These are phyloP conservation scores for Gambelia wislizenii DNA, from an alignment of 2,797 vertebrate genomes.

Conservation along the genomic window DNA sequence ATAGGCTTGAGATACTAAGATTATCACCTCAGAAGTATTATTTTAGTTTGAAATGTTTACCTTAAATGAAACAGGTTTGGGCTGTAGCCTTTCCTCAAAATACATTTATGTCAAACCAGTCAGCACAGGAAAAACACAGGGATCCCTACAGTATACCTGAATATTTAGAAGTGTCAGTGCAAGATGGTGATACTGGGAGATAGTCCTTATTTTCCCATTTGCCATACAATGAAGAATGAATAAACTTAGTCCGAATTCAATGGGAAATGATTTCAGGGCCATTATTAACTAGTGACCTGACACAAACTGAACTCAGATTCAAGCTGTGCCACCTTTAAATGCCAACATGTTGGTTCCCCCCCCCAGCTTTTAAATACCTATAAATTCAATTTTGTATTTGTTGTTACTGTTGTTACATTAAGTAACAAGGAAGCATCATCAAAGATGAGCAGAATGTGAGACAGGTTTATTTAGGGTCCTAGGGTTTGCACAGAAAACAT, in stretches of 20 bases:
- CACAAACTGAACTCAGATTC: not conserved
- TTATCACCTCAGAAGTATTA: slow-evolving; percentile 57
- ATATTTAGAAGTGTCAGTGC: slow-evolving; percentile 64
- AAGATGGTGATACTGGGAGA: slow-evolving; percentile 16
- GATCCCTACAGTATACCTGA: slow-evolving; percentile 60
- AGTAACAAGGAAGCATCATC: too few species aligned
- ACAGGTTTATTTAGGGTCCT: too few species aligned
- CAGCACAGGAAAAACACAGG: slow-evolving; percentile 47
- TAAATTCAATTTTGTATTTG: not conserved
- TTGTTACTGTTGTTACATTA: not conserved
- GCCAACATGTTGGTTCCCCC: not conserved
- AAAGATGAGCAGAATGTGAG: too few species aligned
- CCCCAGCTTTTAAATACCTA: not conserved
- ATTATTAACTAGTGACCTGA: slow-evolving; percentile 56
- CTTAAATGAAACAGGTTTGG: slow-evolving; percentile 63
- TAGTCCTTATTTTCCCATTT: slow-evolving; percentile 53
- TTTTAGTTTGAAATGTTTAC: slow-evolving; percentile 50
- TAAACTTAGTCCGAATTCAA: slow-evolving; percentile 44
- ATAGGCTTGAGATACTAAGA: slow-evolving; percentile 39
- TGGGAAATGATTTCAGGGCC: slow-evolving; percentile 42
- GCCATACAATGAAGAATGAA: slow-evolving; percentile 56
- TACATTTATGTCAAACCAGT: slow-evolving; percentile 37
- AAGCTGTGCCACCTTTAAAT: slow-evolving; percentile 23
- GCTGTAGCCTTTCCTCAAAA: slow-evolving; percentile 66
- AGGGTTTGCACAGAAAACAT: too few species aligned